Conservation (phyloP, 1,140 invertebrate species). For the Palaemon carinicauda region DNA sequence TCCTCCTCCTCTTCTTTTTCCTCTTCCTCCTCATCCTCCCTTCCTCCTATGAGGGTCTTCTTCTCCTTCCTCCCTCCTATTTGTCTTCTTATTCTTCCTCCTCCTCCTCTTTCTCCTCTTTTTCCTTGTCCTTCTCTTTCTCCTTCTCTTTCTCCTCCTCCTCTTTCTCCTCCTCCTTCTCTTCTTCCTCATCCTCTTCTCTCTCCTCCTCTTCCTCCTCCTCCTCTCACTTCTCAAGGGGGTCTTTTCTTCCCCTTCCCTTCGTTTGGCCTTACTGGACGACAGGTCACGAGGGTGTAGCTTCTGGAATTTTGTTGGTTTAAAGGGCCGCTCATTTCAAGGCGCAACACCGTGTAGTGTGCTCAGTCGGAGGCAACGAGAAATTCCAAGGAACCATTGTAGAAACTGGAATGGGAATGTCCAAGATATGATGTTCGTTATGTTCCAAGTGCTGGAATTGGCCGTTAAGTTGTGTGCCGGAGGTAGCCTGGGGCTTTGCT, state of each 20-base stretch:
- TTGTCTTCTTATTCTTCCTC: not conserved
- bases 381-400: conserved; percentile 47
- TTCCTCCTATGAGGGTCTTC: not conserved
- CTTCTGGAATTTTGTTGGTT: conserved; percentile 50
- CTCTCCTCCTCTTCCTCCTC: not conserved
- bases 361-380: conserved; percentile 25
- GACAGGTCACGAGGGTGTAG: conserved; percentile 24
- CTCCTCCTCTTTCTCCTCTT: not conserved
- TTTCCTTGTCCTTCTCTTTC: not conserved
- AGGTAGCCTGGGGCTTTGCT: not conserved
- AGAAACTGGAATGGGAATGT: conserved; percentile 36
- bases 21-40: not conserved
- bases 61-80: not conserved
- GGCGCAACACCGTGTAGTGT: conserved; percentile 18
- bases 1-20: not conserved
- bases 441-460: conserved; percentile 6
- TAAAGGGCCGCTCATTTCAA: conserved; percentile 26
- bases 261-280: conserved; percentile 6
- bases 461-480: not conserved
- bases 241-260: not conserved
- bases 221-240: no score
- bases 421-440: conserved; percentile 43
- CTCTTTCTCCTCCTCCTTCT: not conserved
- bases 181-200: not conserved
- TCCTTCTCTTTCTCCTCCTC: not conserved